Evolutionary conservation across 2,888 invertebrate species (phyloP).

Genomic region (Drosophila pseudotakahashii): DNA sequence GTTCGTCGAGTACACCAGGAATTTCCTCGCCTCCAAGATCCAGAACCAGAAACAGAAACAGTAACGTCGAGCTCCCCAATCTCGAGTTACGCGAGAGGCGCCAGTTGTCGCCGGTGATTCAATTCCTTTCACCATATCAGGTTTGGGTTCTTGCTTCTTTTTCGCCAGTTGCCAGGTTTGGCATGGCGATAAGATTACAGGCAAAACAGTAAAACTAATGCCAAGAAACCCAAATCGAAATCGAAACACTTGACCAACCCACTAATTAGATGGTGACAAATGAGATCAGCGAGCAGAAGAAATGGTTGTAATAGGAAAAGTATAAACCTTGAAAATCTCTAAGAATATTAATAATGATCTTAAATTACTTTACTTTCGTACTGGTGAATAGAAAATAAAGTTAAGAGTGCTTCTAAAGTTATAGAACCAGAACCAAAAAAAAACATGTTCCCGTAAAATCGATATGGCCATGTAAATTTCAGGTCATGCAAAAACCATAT

Average conservation of each 20-base stretch:
- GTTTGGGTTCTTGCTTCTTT: conserved; percentile 4
- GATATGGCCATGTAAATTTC: too few relatives aligned
- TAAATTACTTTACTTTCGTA: too few relatives aligned
- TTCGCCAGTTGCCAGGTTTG: conserved; percentile 45
- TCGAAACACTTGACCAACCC: conserved; percentile 10
- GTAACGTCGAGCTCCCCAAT: conserved; percentile 5
- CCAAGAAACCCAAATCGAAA: background rate
- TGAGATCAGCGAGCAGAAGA: background rate
- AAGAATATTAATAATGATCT: too few relatives aligned
- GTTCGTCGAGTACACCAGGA: conserved; percentile 1
- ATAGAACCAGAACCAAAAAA: too few relatives aligned
- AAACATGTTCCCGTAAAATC: too few relatives aligned
- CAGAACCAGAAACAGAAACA: background rate
- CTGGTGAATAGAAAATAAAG: too few relatives aligned
- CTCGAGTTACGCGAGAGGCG: conserved; percentile 22
- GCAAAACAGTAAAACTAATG: conserved; percentile 7
- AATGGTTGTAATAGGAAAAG: background rate
- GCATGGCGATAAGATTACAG: conserved; percentile 40
- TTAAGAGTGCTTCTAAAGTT: too few relatives aligned
- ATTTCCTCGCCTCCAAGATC: conserved; percentile 14
- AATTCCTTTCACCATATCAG: conserved; percentile 12
- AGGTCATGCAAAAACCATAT: too few relatives aligned
- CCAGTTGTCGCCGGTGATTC: conserved; percentile 34
- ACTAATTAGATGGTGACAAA: conserved; percentile 9
- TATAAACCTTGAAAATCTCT: background rate